phyloP scores from a whole-genome alignment of 2,797 vertebrate species.

The Karalla daura region DNA sequence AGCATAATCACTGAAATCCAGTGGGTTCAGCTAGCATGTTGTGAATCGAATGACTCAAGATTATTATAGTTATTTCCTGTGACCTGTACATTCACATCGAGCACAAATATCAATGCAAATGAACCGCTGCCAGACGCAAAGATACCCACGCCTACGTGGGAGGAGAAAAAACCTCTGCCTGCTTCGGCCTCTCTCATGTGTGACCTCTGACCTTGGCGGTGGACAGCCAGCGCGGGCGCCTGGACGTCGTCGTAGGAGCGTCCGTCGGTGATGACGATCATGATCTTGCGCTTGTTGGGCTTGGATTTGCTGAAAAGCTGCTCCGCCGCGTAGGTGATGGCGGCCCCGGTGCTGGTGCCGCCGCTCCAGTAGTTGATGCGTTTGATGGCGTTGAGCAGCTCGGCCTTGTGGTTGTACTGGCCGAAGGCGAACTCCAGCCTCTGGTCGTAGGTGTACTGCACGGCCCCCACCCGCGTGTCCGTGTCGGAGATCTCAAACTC shows the following conservation, averaged over 20 bases:
- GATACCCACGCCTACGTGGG: too few species aligned
- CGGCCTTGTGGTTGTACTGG: conserved; percentile 88
- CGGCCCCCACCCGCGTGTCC: conserved; percentile 91
- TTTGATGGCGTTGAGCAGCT: conserved; percentile 91
- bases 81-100: too few species aligned
- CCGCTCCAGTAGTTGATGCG: conserved; percentile 97
- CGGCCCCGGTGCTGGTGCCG: conserved; percentile 96
- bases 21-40: too few species aligned
- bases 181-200: neutral
- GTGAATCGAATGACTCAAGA: too few species aligned
- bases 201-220: conserved; percentile 87
- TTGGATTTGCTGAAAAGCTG: conserved; percentile 98
- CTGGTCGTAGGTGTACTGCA: conserved; percentile 99
- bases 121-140: too few species aligned
- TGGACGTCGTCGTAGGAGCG: conserved; percentile 95
- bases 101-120: too few species aligned
- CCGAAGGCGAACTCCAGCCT: conserved; percentile 95
- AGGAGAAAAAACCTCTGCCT: neutral
- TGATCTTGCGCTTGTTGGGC: conserved; percentile 96
- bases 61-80: too few species aligned
- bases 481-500: conserved; percentile 98
- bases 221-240: conserved; percentile 88
- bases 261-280: conserved; percentile 98
- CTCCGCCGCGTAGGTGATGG: conserved; percentile 92
- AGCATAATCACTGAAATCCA: too few species aligned